Percentiles rank a stretch among this genome's conserved stretches.
Evolutionary conservation across 2,113 vertebrate genomes (phyloP).

Genomic region (Tupaia tana): DNA sequence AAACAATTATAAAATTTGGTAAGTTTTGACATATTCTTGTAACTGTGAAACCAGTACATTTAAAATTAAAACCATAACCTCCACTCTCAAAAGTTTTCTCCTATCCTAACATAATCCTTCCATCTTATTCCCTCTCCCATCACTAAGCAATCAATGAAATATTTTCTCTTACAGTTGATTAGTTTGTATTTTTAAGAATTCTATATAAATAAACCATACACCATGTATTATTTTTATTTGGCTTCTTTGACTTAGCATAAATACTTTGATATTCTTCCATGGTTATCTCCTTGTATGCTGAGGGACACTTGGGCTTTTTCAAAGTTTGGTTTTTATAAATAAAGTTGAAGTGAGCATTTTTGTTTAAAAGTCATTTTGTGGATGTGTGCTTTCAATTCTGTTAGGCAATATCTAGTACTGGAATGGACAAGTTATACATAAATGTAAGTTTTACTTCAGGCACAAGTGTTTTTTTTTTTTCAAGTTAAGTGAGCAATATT

Average conservation of each 20-base stretch:
- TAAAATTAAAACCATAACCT: not conserved
- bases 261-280: not conserved
- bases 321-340: not conserved
- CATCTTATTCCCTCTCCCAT: too few species aligned
- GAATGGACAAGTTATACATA: not conserved
- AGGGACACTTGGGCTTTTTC: not conserved
- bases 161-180: not conserved
- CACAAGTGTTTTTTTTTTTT: not conserved
- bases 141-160: not conserved
- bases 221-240: not conserved
- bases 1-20: too few species aligned
- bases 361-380: not conserved
- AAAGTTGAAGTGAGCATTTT: not conserved
- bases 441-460: not conserved
- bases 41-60: not conserved
- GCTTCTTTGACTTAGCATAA: not conserved
- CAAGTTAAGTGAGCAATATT: not conserved
- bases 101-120: not conserved
- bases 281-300: not conserved
- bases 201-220: not conserved
- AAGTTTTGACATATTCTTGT: not conserved
- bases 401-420: not conserved
- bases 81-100: not conserved
- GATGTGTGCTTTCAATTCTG: not conserved
- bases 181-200: too few species aligned